Conservation (phyloP, 2,888 invertebrate species). For the Chrysotoxum bicinctum region DNA sequence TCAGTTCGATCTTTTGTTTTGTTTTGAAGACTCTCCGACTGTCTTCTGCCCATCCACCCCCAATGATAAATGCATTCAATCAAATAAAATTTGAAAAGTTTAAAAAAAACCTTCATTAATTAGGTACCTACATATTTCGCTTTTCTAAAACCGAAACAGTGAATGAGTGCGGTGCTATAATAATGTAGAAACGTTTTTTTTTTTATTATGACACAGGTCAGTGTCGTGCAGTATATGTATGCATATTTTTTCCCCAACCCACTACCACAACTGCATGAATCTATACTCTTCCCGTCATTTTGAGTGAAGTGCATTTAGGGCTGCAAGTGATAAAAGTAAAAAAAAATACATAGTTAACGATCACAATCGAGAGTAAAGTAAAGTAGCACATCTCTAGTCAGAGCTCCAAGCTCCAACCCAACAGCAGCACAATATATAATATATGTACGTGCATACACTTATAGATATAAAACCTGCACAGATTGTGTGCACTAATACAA, state of each 20-base stretch:
- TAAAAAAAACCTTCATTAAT: conserved; percentile 3
- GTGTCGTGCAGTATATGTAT: conserved; percentile 55
- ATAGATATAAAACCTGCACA: not conserved
- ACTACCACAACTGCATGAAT: conserved; percentile 34
- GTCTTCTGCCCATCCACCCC: not conserved
- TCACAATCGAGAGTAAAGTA: conserved; percentile 56
- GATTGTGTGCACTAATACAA: not conserved
- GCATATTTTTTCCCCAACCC: conserved; percentile 40
- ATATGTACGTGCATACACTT: conserved; percentile 40
- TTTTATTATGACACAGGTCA: conserved; percentile 71
- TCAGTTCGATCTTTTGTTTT: conserved; percentile 26
- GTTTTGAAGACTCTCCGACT: not conserved
- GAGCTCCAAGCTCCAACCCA: conserved; percentile 7
- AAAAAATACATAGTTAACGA: conserved; percentile 24
- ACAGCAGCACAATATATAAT: conserved; percentile 10
- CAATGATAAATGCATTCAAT: not conserved
- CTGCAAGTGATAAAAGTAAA: conserved; percentile 10
- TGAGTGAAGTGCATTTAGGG: conserved; percentile 32
- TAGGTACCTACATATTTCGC: not conserved
- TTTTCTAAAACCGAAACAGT: conserved; percentile 18
- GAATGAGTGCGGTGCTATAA: conserved; percentile 39
- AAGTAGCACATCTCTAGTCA: conserved; percentile 60
- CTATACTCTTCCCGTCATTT: conserved; percentile 33
- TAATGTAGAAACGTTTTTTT: conserved; percentile 59
- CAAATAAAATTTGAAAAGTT: conserved; percentile 2